These are phyloP conservation scores for Bagarius yarrelli DNA, from an alignment of 2,113 vertebrate species.

Conservation along the genomic window DNA sequence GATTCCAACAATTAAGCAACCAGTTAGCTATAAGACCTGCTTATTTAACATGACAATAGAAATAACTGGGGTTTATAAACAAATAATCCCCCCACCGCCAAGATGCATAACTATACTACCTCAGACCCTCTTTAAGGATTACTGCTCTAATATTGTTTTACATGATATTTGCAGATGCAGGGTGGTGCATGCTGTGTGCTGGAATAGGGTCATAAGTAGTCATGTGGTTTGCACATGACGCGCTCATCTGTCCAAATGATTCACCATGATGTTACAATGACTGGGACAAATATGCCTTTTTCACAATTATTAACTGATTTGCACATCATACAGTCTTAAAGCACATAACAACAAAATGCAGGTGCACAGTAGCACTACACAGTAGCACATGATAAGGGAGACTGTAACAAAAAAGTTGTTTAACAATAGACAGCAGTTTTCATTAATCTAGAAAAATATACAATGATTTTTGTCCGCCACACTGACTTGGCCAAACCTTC, in stretches of 20 bases:
- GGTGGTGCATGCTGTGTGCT: not conserved
- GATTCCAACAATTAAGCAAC: too few relatives aligned
- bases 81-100: not conserved
- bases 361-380: constrained; percentile 32
- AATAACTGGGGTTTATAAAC: not conserved
- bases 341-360: constrained; percentile 21
- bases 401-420: constrained; percentile 26
- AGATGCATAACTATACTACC: not conserved
- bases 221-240: not conserved
- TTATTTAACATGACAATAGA: not conserved
- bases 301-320: not conserved
- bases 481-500: constrained; percentile 1
- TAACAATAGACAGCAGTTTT: constrained; percentile 26
- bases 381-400: constrained; percentile 1
- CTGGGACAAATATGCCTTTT: not conserved
- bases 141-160: not conserved
- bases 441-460: constrained; percentile 41
- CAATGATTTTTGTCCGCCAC: constrained; percentile 16
- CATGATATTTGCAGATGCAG: not conserved
- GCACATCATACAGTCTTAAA: not conserved
- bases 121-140: not conserved
- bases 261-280: not conserved
- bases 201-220: not conserved
- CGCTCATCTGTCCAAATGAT: not conserved
- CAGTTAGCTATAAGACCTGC: too few relatives aligned